These are phyloP conservation scores for Xestobium rufovillosum DNA, from an alignment of 2,888 invertebrate species.

Conservation along the genomic window DNA sequence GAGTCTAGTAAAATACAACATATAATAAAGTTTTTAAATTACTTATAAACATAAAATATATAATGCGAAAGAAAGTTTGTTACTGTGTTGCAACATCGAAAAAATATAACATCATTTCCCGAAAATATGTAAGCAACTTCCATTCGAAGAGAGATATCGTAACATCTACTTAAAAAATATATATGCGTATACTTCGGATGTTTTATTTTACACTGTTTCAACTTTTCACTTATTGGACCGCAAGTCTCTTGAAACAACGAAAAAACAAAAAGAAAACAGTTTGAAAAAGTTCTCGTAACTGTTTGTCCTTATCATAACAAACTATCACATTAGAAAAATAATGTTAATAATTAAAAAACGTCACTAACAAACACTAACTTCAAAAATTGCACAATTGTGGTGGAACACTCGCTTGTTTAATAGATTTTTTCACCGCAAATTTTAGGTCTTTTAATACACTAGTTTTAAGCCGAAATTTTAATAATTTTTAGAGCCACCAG, in stretches of 20 bases:
- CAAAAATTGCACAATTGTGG: slow-evolving; percentile 39
- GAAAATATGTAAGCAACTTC: too few relatives aligned
- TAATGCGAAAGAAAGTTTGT: too few relatives aligned
- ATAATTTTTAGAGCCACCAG: too few relatives aligned
- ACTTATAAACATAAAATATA: too few relatives aligned
- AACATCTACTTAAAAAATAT: slow-evolving; percentile 33
- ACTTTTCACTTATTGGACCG: slow-evolving; percentile 34
- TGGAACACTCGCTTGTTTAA: slow-evolving; percentile 37
- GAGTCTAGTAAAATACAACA: too few relatives aligned
- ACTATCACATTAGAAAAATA: slow-evolving; percentile 33
- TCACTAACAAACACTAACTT: slow-evolving; percentile 29
- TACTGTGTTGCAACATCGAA: too few relatives aligned
- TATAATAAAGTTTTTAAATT: too few relatives aligned
- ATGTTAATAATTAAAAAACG: slow-evolving; percentile 14
- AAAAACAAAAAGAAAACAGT: slow-evolving; percentile 21
- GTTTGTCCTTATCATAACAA: slow-evolving; percentile 34
- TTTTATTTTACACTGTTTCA: slow-evolving; percentile 33
- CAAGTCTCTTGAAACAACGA: slow-evolving; percentile 28
- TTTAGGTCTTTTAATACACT: slow-evolving; percentile 1
- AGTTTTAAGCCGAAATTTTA: neutral
- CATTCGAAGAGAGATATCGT: slow-evolving; percentile 15
- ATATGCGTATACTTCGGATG: slow-evolving; percentile 36
- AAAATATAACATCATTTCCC: too few relatives aligned
- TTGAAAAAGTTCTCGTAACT: too few relatives aligned
- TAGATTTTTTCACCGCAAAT: neutral